Evolutionary conservation across 2,113 vertebrate species (phyloP), one percentile per base, ranked within the genome.

Genomic region (Mus spicilegus): DNA sequence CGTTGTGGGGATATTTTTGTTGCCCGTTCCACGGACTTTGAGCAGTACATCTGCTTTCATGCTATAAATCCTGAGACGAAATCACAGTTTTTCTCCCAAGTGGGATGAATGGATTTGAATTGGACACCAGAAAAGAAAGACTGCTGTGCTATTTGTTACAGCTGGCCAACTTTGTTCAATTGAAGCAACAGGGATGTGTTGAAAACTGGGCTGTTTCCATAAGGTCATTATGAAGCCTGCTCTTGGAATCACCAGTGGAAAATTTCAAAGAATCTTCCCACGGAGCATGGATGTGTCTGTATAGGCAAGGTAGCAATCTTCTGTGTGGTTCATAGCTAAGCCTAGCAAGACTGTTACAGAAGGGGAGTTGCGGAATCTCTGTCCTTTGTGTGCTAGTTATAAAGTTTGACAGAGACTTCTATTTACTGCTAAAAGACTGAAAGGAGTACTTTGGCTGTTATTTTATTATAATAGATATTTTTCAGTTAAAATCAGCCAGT

Each of bases 21-120:
- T 63, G 6, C 90, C 70, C 82, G 19, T 90, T 96, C 51, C 80
- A 65, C 65, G 22, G 69, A 90, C 77, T 84, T 94, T 73, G 90
- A 88, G 72, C 78, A 51, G 67, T 78, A 46, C 85, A 89, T 96
- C 88, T 95, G 92, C 81, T 92, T 96, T 96, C 65, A 19, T 92
- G 87, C 54, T n/a, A 92, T 95, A 95, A 95, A 96, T 97, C 69
- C 93, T 91, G 88, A 93, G 81, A 93, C 56, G 87, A 96, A 97
- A 92, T 86, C 46, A 1, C 84, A 92, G 19, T 78, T 92, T 73
- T 95, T 94, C 33, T 95, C 97, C 95, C 81, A 70, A 92, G 93
- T 70, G 86, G 89, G 88, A 88, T 92, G 46, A 96, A 96, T 87
- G 90, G 85, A 89, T 96, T 93, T 92, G 95, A 96, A 90, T 56